Conservation (phyloP, 64 coral and sea anemone genomes). For the Pocillopora verrucosa region DNA sequence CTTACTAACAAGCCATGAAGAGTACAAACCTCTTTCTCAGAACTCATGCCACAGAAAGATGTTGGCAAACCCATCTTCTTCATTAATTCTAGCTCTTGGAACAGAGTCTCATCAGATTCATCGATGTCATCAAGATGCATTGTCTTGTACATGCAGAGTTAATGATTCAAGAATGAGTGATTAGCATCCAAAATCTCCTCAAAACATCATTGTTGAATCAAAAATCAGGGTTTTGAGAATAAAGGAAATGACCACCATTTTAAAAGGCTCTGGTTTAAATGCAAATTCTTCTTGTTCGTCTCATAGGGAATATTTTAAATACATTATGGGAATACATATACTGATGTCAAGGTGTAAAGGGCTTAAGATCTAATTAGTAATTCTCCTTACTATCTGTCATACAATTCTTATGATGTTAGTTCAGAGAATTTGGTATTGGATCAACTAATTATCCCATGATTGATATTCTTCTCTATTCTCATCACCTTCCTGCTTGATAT, state of each 20-base stretch:
- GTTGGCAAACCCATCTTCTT: conserved; percentile 90
- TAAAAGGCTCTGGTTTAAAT: not conserved
- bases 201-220: not conserved
- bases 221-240: no score
- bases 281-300: no score
- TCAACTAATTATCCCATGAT: no score
- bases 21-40: conserved; percentile 63
- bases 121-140: conserved; percentile 65
- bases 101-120: conserved; percentile 63
- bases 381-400: no score
- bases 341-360: no score
- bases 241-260: not conserved
- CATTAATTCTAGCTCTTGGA: conserved; percentile 74
- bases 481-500: no score
- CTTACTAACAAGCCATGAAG: not conserved
- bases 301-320: no score
- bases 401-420: no score
- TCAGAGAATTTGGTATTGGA: no score
- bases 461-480: no score
- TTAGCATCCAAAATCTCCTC: conserved; percentile 10
- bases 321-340: no score
- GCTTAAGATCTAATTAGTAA: no score
- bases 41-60: conserved; percentile 68
- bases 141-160: conserved; percentile 53
- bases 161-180: conserved; percentile 28